phyloP scores from a whole-genome alignment of 2,888 invertebrate genomes.

The Scaptomyza tumidula region DNA sequence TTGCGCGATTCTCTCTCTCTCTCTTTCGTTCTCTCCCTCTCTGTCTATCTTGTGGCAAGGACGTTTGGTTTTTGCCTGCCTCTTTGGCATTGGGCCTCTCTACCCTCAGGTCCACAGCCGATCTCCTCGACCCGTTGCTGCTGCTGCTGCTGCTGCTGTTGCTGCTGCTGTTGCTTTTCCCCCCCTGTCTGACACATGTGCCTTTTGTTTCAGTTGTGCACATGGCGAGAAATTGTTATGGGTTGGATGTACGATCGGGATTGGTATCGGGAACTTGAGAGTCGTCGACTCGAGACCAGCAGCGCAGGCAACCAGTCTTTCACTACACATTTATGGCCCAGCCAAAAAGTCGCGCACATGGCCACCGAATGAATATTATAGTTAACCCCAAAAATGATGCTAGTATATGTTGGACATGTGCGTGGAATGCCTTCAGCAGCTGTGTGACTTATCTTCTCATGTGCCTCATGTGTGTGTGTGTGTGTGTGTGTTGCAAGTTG shows the following conservation, averaged over 20 bases:
- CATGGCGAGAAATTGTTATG: slow-evolving; percentile 14
- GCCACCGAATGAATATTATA: slow-evolving; percentile 39
- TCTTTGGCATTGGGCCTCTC: slow-evolving; percentile 42
- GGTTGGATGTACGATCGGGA: slow-evolving; percentile 14
- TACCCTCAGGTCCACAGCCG: slow-evolving; percentile 14
- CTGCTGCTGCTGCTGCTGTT: background rate
- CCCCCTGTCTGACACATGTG: slow-evolving; percentile 31
- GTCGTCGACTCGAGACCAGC: slow-evolving; percentile 11
- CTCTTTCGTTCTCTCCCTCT: background rate
- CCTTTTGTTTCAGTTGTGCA: slow-evolving; percentile 53
- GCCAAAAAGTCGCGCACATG: slow-evolving; percentile 53
- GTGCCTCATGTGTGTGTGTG: slow-evolving; percentile 14
- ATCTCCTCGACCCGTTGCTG: slow-evolving; percentile 1
- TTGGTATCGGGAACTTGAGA: slow-evolving; percentile 20
- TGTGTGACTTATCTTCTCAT: slow-evolving; percentile 55
- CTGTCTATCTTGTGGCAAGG: slow-evolving; percentile 58
- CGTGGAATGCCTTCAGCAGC: slow-evolving; percentile 69
- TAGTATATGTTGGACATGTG: slow-evolving; percentile 64
- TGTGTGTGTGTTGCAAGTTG: slow-evolving; percentile 26
- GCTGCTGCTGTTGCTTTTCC: background rate
- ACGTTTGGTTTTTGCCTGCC: slow-evolving; percentile 62
- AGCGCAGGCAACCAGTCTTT: slow-evolving; percentile 70
- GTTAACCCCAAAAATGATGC: slow-evolving; percentile 59
- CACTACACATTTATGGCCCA: slow-evolving; percentile 72
- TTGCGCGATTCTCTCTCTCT: slow-evolving; percentile 32